These are phyloP conservation scores for Lithosia quadra DNA, from an alignment of 2,888 invertebrate genomes.

Conservation along the genomic window DNA sequence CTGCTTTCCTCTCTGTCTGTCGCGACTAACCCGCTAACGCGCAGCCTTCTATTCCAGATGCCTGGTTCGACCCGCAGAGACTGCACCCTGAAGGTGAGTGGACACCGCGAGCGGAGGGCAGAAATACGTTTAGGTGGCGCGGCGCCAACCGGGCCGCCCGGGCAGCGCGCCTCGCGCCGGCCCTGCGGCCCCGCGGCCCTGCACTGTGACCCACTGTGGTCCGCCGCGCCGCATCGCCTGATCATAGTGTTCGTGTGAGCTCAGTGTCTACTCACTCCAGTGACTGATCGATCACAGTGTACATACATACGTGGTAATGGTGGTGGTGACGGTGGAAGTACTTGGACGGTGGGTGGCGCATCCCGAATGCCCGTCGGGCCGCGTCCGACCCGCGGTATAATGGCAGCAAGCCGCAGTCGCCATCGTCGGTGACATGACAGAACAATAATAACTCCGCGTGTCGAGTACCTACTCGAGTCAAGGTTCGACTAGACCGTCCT, in stretches of 20 bases:
- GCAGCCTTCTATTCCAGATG: constrained; percentile 92
- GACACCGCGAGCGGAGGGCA: constrained; percentile 59
- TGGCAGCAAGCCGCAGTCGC: constrained; percentile 28
- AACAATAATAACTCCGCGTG: constrained; percentile 69
- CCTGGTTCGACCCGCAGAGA: constrained; percentile 97
- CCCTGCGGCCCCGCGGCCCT: constrained; percentile 47
- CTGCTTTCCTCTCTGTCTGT: constrained; percentile 73
- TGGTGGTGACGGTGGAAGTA: constrained; percentile 37
- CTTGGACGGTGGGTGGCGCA: constrained; percentile 11
- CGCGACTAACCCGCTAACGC: constrained; percentile 87
- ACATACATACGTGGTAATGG: constrained; percentile 22
- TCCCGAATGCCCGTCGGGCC: constrained; percentile 24
- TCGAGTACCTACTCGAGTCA: constrained; percentile 53
- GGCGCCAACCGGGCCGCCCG: constrained; percentile 65
- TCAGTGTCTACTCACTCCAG: constrained; percentile 58
- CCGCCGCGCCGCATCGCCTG: constrained; percentile 21
- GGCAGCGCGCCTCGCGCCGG: constrained; percentile 54
- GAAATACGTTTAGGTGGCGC: constrained; percentile 69
- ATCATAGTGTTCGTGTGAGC: constrained; percentile 54
- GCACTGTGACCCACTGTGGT: constrained; percentile 55
- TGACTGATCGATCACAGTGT: constrained; percentile 28
- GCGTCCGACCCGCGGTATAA: constrained; percentile 36
- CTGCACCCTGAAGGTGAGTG: constrained; percentile 96
- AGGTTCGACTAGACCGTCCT: constrained; percentile 59
- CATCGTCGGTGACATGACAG: constrained; percentile 55